Conservation (phyloP, 2,797 vertebrate genomes). For the Gymnodraco acuticeps region DNA sequence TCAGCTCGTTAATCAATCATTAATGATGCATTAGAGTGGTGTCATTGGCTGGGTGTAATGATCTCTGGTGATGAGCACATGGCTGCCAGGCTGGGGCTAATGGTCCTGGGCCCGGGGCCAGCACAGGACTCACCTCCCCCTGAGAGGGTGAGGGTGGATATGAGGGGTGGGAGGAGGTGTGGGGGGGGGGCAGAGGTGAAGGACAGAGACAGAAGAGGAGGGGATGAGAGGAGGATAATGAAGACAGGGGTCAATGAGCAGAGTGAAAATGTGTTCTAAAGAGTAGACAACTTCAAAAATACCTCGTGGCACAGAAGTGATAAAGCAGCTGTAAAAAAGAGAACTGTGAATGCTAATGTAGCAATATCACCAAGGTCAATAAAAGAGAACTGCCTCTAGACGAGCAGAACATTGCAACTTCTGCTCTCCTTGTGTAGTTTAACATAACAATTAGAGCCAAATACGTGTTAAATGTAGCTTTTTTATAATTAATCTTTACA, state of each 20-base stretch:
- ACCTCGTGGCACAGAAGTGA: neutral
- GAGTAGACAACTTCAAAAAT: conserved; percentile 5
- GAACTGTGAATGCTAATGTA: conserved; percentile 16
- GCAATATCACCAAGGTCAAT: conserved; percentile 23
- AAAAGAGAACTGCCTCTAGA: conserved; percentile 33
- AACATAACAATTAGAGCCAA: conserved; percentile 47
- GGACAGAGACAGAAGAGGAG: conserved; percentile 46
- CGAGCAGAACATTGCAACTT: conserved; percentile 26
- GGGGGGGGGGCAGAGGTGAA: conserved; percentile 65
- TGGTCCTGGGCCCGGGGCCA: conserved; percentile 76
- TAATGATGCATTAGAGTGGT: conserved; percentile 86
- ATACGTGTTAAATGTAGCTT: conserved; percentile 32
- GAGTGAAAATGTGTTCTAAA: conserved; percentile 15
- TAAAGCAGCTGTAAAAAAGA: conserved; percentile 19
- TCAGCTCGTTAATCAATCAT: conserved; percentile 88
- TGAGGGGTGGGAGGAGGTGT: conserved; percentile 39
- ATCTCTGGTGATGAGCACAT: conserved; percentile 83
- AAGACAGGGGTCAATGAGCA: conserved; percentile 54
- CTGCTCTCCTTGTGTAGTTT: conserved; percentile 19
- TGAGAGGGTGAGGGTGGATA: conserved; percentile 65
- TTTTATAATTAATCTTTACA: conserved; percentile 54
- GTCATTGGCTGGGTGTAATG: conserved; percentile 83
- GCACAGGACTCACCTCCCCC: conserved; percentile 62
- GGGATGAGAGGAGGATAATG: conserved; percentile 27
- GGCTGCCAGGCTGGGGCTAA: conserved; percentile 80